phyloP scores from a whole-genome alignment of 2,797 vertebrate genomes.

The Chromis chromis region DNA sequence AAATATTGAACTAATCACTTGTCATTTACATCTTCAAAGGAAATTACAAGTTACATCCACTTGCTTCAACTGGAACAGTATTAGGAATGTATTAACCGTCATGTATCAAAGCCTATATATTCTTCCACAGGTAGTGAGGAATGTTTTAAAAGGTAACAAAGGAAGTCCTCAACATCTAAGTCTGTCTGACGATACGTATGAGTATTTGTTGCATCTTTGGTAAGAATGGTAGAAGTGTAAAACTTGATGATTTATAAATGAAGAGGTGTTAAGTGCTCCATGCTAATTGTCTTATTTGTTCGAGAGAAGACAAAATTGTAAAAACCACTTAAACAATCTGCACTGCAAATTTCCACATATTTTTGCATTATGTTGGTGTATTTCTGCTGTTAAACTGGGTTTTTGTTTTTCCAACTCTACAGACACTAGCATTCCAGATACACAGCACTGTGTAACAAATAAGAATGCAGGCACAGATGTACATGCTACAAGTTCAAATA shows the following conservation, averaged over 20 bases:
- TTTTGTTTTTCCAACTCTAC: constrained; percentile 3
- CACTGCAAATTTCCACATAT: constrained; percentile 26
- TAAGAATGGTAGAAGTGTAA: constrained; percentile 3
- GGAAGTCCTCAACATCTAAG: constrained; percentile 5
- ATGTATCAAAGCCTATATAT: constrained; percentile 43
- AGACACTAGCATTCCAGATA: background rate
- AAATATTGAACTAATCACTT: constrained; percentile 79
- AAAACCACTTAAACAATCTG: constrained; percentile 32
- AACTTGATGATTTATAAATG: constrained; percentile 37
- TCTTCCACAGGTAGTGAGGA: constrained; percentile 48
- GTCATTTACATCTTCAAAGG: constrained; percentile 74
- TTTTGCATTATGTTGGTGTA: constrained; percentile 14
- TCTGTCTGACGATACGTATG: background rate
- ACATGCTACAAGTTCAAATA: background rate
- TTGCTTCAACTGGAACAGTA: constrained; percentile 59
- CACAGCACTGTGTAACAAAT: background rate
- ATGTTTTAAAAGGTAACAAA: constrained; percentile 50
- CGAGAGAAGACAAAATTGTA: constrained; percentile 28
- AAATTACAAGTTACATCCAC: constrained; percentile 64
- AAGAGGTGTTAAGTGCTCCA: constrained; percentile 45
- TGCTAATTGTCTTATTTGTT: constrained; percentile 43
- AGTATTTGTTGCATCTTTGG: constrained; percentile 5
- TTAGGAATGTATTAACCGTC: constrained; percentile 48
- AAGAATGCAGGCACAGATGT: background rate
- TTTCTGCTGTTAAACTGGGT: background rate